Base-by-base conservation (phyloP, 2,888 invertebrate genomes). In the Lutraria lutraria region DNA sequence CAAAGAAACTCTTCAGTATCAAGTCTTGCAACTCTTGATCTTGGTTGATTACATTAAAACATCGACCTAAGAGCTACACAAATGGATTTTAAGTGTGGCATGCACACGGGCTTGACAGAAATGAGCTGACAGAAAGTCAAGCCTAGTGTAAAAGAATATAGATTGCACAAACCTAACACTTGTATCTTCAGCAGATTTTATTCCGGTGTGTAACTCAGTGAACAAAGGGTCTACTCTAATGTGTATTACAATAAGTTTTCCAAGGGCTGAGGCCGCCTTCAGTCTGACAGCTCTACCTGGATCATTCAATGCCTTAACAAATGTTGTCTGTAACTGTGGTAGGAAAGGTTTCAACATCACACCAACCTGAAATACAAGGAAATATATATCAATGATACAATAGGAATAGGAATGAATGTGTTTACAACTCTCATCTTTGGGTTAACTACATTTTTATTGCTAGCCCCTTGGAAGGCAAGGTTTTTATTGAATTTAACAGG, bases 241-340 rank as follows among this genome's bases (percentile, higher is more conserved):
- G 97, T 99, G 99, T 93, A 99, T 99, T 43, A 98, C 97, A 91
- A 99, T 98, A 19, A 99, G 97, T 96, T 98, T 98, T 92, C 98
- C 98, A 43, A 99, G 97, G 85, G 99, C 99, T 25, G 95, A 93
- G 0, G 97, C 99, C 15, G 99, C 98, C 97, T 98, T 98, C 93
- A 99, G 97, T 90, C 99, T 97, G 29, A 99, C 99, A 92, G 98
- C 97, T 88, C 99, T 97, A 96, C 98, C 98, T 52, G 98, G 98
- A 97, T 99, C 99, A 96, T 98, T 98, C 87, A 99, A 97, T 6
- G 99, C 98, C 97, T 99, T 99, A 85, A 99, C 97, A 97, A 99
- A 99, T 29, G 99, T 99, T 1, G 99, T 99, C 97, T 99, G 99
- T 68, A 99, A 97, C 97, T 99, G 99, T 1, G 99, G 99, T 95